phyloP scores from a whole-genome alignment of 2,888 invertebrate species.

The Acleris holmiana region DNA sequence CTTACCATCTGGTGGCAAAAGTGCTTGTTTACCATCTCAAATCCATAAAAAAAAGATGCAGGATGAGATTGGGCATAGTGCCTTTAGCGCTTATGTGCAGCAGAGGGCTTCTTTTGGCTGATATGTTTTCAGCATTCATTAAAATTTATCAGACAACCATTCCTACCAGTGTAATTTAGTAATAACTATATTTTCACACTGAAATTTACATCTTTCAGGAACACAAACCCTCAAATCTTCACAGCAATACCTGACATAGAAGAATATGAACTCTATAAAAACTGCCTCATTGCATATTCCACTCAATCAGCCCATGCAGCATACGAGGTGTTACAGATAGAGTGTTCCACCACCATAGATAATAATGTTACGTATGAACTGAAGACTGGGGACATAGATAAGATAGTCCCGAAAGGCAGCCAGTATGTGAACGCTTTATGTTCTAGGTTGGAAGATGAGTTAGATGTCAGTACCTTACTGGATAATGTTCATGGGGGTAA shows the following conservation, averaged over 20 bases:
- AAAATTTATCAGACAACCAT: too few species aligned
- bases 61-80: too few species aligned
- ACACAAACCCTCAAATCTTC: constrained; percentile 61
- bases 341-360: constrained; percentile 65
- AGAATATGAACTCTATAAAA: constrained; percentile 67
- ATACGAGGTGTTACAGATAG: constrained; percentile 73
- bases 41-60: too few species aligned
- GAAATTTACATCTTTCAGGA: constrained; percentile 50
- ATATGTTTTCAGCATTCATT: too few species aligned
- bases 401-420: constrained; percentile 64
- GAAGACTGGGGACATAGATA: constrained; percentile 63
- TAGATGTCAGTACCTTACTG: constrained; percentile 72
- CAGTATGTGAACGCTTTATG: constrained; percentile 74
- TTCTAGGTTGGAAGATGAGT: constrained; percentile 64
- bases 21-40: too few species aligned
- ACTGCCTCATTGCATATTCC: constrained; percentile 70
- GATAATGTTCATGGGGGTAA: constrained; percentile 79
- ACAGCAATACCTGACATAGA: constrained; percentile 58
- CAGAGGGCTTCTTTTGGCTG: too few species aligned
- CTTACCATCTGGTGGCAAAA: too few species aligned
- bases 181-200: neutral
- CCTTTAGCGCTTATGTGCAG: too few species aligned
- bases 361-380: constrained; percentile 64
- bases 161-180: too few species aligned
- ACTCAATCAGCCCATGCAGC: constrained; percentile 68